phyloP scores from a whole-genome alignment of 2,888 invertebrate genomes.

The Macropis europaea region DNA sequence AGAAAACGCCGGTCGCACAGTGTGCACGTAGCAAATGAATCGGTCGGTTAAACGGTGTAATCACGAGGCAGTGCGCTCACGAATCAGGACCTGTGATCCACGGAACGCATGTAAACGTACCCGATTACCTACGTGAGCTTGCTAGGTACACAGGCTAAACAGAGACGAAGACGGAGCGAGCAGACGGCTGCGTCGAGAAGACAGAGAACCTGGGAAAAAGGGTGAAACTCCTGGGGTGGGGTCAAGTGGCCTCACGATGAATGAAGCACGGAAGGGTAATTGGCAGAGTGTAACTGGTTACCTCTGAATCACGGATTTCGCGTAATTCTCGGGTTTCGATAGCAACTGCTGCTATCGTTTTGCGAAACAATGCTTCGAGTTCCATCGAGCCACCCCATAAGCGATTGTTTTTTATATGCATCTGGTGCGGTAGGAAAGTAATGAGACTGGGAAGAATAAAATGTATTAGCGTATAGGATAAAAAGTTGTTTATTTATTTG shows the following conservation, averaged over 20 bases:
- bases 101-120: constrained; percentile 57
- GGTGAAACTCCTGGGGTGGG: background rate
- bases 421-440: too few species aligned
- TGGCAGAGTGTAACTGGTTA: constrained; percentile 60
- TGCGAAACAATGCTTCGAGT: too few species aligned
- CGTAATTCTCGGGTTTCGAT: too few species aligned
- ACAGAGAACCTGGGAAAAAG: background rate
- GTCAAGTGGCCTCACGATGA: constrained; percentile 22
- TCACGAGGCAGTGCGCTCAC: constrained; percentile 61
- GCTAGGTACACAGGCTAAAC: constrained; percentile 49
- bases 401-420: too few species aligned
- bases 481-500: too few species aligned
- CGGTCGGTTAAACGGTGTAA: constrained; percentile 69
- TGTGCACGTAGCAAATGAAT: constrained; percentile 65
- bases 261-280: constrained; percentile 56
- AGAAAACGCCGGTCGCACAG: constrained; percentile 27
- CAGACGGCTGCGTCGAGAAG: background rate
- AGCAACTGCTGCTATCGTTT: too few species aligned
- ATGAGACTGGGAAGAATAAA: too few species aligned
- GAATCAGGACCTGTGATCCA: constrained; percentile 61
- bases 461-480: too few species aligned
- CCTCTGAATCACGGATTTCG: constrained; percentile 24
- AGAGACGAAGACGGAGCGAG: constrained; percentile 19
- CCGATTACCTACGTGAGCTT: constrained; percentile 60
- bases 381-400: too few species aligned